Conservation (phyloP, 2,113 vertebrate species). For the Pollimyrus isidori region DNA sequence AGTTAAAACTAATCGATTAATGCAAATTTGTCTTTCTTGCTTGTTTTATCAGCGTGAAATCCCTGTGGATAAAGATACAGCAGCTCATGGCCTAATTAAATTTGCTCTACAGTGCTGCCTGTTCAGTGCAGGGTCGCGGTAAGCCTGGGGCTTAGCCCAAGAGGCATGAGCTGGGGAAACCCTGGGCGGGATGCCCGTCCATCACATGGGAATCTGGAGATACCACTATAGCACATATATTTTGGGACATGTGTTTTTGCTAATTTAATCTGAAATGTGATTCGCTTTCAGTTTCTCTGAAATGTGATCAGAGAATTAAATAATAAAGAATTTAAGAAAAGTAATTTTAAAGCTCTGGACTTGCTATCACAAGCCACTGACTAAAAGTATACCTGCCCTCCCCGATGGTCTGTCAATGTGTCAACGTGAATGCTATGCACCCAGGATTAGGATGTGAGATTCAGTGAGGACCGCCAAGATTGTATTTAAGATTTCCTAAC, state of each 20-base stretch:
- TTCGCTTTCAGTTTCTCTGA: background rate
- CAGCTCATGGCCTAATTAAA: background rate
- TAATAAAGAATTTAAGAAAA: background rate
- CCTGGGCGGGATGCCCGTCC: background rate
- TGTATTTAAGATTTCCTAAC: background rate
- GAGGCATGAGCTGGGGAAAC: background rate
- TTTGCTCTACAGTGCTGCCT: background rate
- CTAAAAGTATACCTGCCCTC: background rate
- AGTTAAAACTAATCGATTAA: constrained; percentile 7
- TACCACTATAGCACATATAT: background rate
- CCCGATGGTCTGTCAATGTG: background rate
- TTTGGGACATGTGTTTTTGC: background rate
- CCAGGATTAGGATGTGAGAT: background rate
- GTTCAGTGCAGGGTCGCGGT: background rate
- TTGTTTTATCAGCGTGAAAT: constrained; percentile 8
- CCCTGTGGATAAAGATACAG: background rate
- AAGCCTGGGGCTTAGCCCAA: background rate
- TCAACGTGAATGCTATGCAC: background rate
- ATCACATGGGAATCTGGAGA: background rate
- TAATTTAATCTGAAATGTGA: background rate
- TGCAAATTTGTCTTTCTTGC: constrained; percentile 4
- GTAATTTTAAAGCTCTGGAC: background rate
- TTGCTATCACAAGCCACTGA: background rate
- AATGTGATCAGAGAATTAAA: background rate
- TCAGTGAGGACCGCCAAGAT: background rate